Evolutionary conservation across 2,113 vertebrate genomes (phyloP).

Genomic region (Protomyctophum bolini): DNA sequence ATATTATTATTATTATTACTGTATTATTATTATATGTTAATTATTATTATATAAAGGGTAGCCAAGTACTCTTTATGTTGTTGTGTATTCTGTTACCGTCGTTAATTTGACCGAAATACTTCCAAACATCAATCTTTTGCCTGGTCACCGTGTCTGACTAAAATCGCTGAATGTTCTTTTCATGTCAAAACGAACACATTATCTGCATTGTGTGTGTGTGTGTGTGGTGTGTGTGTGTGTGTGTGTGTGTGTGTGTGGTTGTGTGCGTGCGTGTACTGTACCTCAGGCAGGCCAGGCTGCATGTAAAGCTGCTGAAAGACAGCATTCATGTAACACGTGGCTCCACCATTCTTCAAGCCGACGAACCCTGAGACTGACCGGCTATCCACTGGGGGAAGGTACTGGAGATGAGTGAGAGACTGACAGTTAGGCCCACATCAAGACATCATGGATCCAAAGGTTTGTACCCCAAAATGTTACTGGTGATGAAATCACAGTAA

Average conservation of each 20-base stretch:
- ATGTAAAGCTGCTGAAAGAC: conserved; percentile 99
- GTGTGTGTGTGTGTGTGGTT: too few species aligned
- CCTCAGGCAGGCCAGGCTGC: conserved; percentile 97
- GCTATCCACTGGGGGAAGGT: conserved; percentile 95
- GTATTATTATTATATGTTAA: too few species aligned
- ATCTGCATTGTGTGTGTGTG: not conserved
- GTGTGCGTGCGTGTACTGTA: conserved; percentile 42
- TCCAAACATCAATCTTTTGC: too few species aligned
- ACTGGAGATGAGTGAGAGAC: conserved; percentile 69
- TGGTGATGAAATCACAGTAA: too few species aligned
- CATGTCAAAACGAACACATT: too few species aligned
- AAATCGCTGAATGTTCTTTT: too few species aligned
- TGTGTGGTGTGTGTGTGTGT: not conserved
- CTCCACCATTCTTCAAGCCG: conserved; percentile 95
- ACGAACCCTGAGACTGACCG: conserved; percentile 95
- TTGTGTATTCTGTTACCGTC: too few species aligned
- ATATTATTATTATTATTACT: too few species aligned
- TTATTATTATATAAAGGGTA: too few species aligned
- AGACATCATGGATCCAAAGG: too few species aligned
- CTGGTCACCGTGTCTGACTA: not conserved
- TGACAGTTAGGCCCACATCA: not conserved
- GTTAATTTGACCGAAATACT: too few species aligned
- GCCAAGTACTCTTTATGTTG: too few species aligned
- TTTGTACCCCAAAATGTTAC: not conserved
- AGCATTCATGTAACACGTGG: conserved; percentile 99